phyloP scores from a whole-genome alignment of 1,140 invertebrate genomes.

The Caenorhabditis latens region DNA sequence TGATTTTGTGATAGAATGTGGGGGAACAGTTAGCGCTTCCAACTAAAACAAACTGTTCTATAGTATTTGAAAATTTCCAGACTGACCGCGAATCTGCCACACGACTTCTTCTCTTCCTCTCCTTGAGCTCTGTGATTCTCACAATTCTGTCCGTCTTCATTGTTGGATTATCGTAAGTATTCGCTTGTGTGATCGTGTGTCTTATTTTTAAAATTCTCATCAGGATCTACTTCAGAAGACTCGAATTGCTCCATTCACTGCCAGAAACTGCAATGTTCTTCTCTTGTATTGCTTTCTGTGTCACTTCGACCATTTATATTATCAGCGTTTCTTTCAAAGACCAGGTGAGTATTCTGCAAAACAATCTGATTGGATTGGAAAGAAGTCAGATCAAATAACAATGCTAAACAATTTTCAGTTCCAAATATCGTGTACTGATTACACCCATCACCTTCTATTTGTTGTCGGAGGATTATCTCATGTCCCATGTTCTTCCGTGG shows the following conservation, averaged over 20 bases:
- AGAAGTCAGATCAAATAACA: neutral
- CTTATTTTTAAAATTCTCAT: neutral
- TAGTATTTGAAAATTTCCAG: constrained; percentile 13
- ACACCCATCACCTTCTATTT: constrained; percentile 62
- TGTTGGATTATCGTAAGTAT: constrained; percentile 30
- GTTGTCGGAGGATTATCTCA: constrained; percentile 63
- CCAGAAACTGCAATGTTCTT: constrained; percentile 64
- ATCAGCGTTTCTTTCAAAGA: constrained; percentile 64
- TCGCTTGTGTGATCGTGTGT: neutral
- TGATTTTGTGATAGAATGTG: too few relatives aligned
- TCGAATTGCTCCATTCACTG: constrained; percentile 56
- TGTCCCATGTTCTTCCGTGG: constrained; percentile 66
- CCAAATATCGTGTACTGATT: constrained; percentile 67
- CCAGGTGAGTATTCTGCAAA: constrained; percentile 53
- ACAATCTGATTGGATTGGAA: neutral
- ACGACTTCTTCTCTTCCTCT: constrained; percentile 62
- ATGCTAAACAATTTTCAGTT: constrained; percentile 40
- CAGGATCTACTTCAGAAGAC: constrained; percentile 57
- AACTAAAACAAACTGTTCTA: too few relatives aligned
- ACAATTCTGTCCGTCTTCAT: constrained; percentile 63
- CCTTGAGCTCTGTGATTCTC: constrained; percentile 60
- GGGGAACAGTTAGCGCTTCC: too few relatives aligned
- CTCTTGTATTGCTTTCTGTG: constrained; percentile 62
- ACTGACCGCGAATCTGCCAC: constrained; percentile 63
- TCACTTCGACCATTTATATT: constrained; percentile 63